These are phyloP conservation scores for Schizaphis graminum DNA, from an alignment of 2,888 invertebrate species.

Conservation along the genomic window DNA sequence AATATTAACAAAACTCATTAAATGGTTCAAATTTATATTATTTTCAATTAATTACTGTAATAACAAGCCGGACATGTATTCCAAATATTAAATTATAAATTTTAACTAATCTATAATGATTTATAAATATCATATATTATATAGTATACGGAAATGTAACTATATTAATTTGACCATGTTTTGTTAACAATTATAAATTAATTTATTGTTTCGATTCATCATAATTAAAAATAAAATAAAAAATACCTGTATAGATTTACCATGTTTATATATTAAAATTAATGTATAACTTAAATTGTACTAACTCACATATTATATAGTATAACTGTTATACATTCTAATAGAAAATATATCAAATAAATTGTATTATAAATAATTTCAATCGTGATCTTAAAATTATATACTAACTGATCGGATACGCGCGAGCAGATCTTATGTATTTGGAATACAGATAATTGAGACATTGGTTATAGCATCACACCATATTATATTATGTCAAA, in stretches of 20 bases:
- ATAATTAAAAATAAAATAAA: not conserved
- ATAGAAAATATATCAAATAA: not conserved
- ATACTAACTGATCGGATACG: not conserved
- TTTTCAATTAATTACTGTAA: not conserved
- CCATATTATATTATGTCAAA: not conserved
- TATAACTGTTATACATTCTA: not conserved
- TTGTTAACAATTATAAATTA: not conserved
- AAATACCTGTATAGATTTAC: not conserved
- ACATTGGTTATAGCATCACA: not conserved
- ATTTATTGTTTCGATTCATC: not conserved
- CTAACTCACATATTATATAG: not conserved
- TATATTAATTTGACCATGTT: not conserved
- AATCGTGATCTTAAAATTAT: not conserved
- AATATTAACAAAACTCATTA: not conserved
- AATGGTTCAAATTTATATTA: not conserved
- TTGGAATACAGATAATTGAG: not conserved
- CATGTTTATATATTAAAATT: not conserved
- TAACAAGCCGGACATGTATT: not conserved
- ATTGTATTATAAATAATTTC: not conserved
- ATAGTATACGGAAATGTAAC: not conserved
- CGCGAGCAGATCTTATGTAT: not conserved
- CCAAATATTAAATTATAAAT: not conserved
- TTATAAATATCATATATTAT: not conserved
- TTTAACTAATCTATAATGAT: not conserved
- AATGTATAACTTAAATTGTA: not conserved